Evolutionary conservation across 30 jellyfish, hydroid and myxozoan species (phyloP), one percentile per base, ranked within the genome.

Genomic region (Nemopilema nomurai): DNA sequence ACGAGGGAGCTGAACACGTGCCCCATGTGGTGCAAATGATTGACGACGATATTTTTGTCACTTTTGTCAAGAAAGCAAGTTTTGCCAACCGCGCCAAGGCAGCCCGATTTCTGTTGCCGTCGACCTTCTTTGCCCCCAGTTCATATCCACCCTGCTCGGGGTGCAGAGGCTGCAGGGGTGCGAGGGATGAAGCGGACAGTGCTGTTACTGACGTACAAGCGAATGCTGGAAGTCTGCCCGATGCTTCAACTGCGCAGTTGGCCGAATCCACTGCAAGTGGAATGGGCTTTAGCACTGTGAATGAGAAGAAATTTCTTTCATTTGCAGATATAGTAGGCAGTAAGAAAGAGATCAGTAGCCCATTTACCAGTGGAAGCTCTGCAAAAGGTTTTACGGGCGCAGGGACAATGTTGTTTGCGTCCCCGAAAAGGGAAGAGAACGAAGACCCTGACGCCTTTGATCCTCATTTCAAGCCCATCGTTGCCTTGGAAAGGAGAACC

Each of bases 31-130:
- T 86, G 9, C 96, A 92, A 50, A 71, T 87, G 88, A 57, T 81
- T 41, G 96, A 88, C 26, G 97, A 92, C 52, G 97, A 94, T 16
- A 71, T 89, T 16, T 71, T 65, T 49, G 86, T 94, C 25, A 89
- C 99, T 20, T 85, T 26, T 75, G 97, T 81, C 18, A 80, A 49
- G 67, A 82, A 84, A 27, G 96, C 99, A 4, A 27, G 97, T 19
- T 81, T 80, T 49, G 93, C 95, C 49, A 92, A 89, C 31, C 92
- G 91, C 24, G 89, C 89, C 25, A 85, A 76, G 62, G 97, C 99
- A 8, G 65, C 87, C 19, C 90, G 96, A 4, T 63, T 94, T 28
- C 94, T 33, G 77, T 96, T 94, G 13, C 97, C 99, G 17, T 67
- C 93, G 17, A 80, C 94, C 17, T 94, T 89, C 57, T 92, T 25